phyloP scores from a whole-genome alignment of 2,888 invertebrate species.

The Patella ulyssiponensis region DNA sequence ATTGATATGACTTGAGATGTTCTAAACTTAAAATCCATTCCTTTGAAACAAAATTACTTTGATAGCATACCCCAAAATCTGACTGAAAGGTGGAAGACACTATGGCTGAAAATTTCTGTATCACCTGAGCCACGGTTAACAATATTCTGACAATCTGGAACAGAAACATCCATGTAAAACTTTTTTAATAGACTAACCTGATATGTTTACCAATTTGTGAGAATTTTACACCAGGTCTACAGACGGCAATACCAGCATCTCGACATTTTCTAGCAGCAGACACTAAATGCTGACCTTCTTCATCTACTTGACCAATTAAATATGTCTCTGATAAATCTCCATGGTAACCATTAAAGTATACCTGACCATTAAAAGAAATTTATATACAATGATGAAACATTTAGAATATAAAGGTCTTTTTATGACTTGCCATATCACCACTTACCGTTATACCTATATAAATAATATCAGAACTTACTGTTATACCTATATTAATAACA shows the following conservation, averaged over 20 bases:
- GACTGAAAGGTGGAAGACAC: too few species aligned
- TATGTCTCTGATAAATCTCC: constrained; percentile 94
- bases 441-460: constrained; percentile 92
- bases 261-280: constrained; percentile 82
- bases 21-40: too few species aligned
- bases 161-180: too few species aligned
- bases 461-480: constrained; percentile 83
- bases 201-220: constrained; percentile 66
- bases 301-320: constrained; percentile 87
- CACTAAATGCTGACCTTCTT: constrained; percentile 80
- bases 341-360: constrained; percentile 85
- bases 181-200: constrained; percentile 45
- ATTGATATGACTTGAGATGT: too few species aligned
- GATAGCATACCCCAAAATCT: too few species aligned
- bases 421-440: constrained; percentile 17
- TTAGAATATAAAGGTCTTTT: too few species aligned
- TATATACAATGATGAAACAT: not conserved
- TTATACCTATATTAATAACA: too few species aligned
- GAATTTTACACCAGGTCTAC: constrained; percentile 76
- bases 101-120: too few species aligned
- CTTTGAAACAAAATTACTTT: too few species aligned
- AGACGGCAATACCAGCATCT: constrained; percentile 76
- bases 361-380: constrained; percentile 39
- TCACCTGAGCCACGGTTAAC: too few species aligned
- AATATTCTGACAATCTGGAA: too few species aligned